These are phyloP conservation scores for Zele albiditarsus DNA, from an alignment of 2,888 invertebrate genomes.

Conservation along the genomic window DNA sequence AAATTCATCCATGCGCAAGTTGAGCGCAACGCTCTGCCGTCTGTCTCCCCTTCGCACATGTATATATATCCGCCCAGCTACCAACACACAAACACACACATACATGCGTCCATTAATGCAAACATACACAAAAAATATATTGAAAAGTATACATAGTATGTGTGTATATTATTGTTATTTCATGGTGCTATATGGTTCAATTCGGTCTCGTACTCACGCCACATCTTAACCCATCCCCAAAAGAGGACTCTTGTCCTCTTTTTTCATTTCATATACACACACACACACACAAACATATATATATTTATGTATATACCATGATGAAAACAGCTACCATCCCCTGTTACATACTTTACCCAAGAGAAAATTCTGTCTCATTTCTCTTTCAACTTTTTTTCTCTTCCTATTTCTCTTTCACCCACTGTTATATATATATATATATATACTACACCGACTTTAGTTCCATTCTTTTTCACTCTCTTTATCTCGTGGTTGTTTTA, in stretches of 20 bases:
- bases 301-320: not conserved
- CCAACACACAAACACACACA: no score
- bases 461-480: not conserved
- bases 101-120: not conserved
- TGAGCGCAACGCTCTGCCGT: no score
- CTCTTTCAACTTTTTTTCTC: slow-evolving; percentile 43
- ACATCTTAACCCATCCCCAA: slow-evolving; percentile 20
- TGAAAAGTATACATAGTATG: not conserved
- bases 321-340: slow-evolving; percentile 19
- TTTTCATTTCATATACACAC: not conserved
- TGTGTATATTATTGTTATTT: slow-evolving; percentile 13
- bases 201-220: slow-evolving; percentile 24
- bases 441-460: not conserved
- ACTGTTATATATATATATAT: slow-evolving; percentile 16
- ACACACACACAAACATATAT: no score
- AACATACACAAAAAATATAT: not conserved
- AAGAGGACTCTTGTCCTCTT: slow-evolving; percentile 1
- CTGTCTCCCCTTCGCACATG: no score
- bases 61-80: no score
- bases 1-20: no score
- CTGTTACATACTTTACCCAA: slow-evolving; percentile 50
- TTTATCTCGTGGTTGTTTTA: slow-evolving; percentile 12
- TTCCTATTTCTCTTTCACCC: not conserved
- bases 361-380: slow-evolving; percentile 49
- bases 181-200: not conserved